phyloP scores from a whole-genome alignment of 2,888 invertebrate genomes.

The Drosophila macrothrix region DNA sequence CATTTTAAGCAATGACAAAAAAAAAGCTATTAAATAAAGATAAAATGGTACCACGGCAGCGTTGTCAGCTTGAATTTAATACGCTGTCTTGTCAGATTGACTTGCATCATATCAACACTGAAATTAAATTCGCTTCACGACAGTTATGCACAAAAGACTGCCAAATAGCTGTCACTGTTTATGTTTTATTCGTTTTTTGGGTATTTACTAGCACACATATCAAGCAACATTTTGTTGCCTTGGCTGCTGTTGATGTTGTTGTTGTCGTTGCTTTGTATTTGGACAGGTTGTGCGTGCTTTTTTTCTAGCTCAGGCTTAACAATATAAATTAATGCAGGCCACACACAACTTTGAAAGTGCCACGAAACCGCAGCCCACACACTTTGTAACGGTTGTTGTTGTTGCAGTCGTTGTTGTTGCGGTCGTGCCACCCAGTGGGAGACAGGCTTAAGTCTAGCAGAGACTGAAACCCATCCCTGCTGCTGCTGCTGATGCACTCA shows the following conservation, averaged over 20 bases:
- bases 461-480: conserved; percentile 35
- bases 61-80: neutral
- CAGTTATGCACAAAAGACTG: conserved; percentile 3
- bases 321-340: conserved; percentile 75
- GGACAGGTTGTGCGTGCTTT: conserved; percentile 78
- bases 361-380: conserved; percentile 67
- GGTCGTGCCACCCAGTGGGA: conserved; percentile 47
- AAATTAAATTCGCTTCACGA: neutral
- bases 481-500: conserved; percentile 62
- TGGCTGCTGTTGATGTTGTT: conserved; percentile 17
- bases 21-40: neutral
- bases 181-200: conserved; percentile 3
- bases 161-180: conserved; percentile 6
- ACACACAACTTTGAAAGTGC: conserved; percentile 56
- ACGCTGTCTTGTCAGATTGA: conserved; percentile 13
- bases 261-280: conserved; percentile 15
- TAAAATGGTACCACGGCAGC: neutral
- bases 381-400: conserved; percentile 40
- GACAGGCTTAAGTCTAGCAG: conserved; percentile 23
- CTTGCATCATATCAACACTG: neutral
- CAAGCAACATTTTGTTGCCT: conserved; percentile 22
- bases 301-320: conserved; percentile 74
- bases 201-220: conserved; percentile 17
- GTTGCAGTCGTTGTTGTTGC: conserved; percentile 49
- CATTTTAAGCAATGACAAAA: neutral